Percentiles rank a stretch among this genome's conserved stretches.
These are phyloP conservation scores for Sminthurinus aureus DNA, from an alignment of 2,888 invertebrate species.

Conservation along the genomic window DNA sequence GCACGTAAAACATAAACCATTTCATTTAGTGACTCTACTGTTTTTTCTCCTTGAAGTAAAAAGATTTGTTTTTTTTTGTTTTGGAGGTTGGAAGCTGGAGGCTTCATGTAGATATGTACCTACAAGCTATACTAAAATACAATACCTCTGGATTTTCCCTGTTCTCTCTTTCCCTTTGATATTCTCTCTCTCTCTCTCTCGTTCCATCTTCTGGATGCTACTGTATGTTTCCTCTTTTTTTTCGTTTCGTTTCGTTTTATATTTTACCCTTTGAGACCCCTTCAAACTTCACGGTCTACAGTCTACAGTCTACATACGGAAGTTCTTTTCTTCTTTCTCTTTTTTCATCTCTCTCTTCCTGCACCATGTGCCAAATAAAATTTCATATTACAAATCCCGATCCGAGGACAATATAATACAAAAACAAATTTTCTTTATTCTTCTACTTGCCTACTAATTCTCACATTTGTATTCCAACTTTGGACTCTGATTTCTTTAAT, in stretches of 20 bases:
- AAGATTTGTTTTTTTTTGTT: neutral
- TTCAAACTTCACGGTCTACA: conserved; percentile 41
- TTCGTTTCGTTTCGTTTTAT: conserved; percentile 15
- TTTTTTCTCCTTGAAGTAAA: conserved; percentile 6
- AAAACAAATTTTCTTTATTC: conserved; percentile 31
- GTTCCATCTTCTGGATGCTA: conserved; percentile 9
- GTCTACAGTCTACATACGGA: conserved; percentile 25
- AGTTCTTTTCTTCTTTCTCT: conserved; percentile 21
- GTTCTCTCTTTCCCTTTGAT: conserved; percentile 4
- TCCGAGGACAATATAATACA: conserved; percentile 24
- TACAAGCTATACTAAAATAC: neutral
- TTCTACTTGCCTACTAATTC: conserved; percentile 17
- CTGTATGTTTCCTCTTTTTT: neutral
- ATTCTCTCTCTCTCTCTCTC: conserved; percentile 2
- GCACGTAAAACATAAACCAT: conserved; percentile 38
- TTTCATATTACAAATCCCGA: conserved; percentile 29
- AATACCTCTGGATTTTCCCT: neutral
- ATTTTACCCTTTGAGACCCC: conserved; percentile 40
- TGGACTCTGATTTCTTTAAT: conserved; percentile 9
- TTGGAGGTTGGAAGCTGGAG: neutral
- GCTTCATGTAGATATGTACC: neutral
- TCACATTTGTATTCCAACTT: conserved; percentile 36
- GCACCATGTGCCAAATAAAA: conserved; percentile 39
- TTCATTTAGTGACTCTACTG: conserved; percentile 31
- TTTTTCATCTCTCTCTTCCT: conserved; percentile 4